phyloP scores from a whole-genome alignment of 2,113 vertebrate genomes.

The Rallus limicola region DNA sequence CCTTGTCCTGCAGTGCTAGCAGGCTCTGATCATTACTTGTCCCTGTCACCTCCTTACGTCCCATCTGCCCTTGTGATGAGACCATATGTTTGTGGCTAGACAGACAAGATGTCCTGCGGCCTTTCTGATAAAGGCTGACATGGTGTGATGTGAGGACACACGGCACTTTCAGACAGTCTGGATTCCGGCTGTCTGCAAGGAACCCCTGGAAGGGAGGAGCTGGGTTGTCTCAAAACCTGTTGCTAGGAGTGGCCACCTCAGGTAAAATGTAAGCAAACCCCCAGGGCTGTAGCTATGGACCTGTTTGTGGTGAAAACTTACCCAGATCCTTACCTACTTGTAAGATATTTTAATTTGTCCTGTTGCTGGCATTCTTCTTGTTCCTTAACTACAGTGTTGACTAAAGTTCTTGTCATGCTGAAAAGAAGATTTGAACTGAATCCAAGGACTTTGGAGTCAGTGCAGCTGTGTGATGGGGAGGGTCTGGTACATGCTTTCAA shows the following conservation, averaged over 20 bases:
- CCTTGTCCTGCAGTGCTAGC: not conserved
- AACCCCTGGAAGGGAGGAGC: not conserved
- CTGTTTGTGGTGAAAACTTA: not conserved
- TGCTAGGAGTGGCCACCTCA: not conserved
- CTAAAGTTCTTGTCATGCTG: constrained; percentile 4
- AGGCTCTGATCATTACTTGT: not conserved
- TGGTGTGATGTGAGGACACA: not conserved
- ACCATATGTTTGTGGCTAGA: not conserved
- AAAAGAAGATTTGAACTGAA: constrained; percentile 9
- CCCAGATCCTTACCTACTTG: not conserved
- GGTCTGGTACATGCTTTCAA: not conserved
- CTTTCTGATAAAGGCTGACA: not conserved
- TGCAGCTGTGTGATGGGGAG: not conserved
- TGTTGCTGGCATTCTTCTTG: not conserved
- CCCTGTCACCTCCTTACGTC: not conserved
- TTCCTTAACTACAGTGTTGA: not conserved
- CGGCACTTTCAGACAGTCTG: not conserved
- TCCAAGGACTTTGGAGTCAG: not conserved
- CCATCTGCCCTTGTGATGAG: not conserved
- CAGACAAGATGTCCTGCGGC: not conserved
- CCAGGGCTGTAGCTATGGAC: not conserved
- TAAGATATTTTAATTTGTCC: not conserved
- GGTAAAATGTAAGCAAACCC: not conserved
- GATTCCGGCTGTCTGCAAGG: not conserved
- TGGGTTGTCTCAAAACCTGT: not conserved